phyloP scores from a whole-genome alignment of 1,140 invertebrate species.

The Sycobia sp. region DNA sequence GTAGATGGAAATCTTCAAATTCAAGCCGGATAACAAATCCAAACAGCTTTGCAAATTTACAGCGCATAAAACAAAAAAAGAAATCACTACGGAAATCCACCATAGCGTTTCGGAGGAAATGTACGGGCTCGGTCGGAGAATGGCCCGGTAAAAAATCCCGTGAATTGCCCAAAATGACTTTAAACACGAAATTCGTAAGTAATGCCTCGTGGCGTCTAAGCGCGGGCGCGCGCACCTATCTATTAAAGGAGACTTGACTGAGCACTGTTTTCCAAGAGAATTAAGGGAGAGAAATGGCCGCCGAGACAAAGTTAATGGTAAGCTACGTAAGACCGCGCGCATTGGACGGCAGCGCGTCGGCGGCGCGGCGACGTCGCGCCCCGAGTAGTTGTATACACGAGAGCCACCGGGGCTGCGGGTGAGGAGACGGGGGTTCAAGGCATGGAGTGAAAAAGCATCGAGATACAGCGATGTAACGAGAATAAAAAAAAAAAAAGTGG shows the following conservation, averaged over 20 bases:
- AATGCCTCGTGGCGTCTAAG: background rate
- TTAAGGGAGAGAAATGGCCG: slow-evolving; percentile 28
- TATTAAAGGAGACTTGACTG: slow-evolving; percentile 19
- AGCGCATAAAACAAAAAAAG: too few species aligned
- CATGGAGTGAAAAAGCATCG: slow-evolving; percentile 21
- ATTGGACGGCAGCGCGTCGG: slow-evolving; percentile 14
- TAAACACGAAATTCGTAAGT: slow-evolving; percentile 18
- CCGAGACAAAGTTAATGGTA: slow-evolving; percentile 26
- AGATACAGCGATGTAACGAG: slow-evolving; percentile 6
- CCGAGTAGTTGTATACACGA: too few species aligned
- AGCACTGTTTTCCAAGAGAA: slow-evolving; percentile 26
- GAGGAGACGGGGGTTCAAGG: too few species aligned
- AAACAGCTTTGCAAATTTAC: too few species aligned
- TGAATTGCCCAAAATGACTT: slow-evolving; percentile 6
- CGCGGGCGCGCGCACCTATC: background rate
- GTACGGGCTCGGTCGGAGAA: too few species aligned
- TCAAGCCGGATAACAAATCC: too few species aligned
- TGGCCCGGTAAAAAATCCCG: background rate
- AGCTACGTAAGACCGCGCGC: slow-evolving; percentile 3
- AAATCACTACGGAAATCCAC: too few species aligned
- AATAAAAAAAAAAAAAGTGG: background rate
- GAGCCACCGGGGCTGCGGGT: too few species aligned
- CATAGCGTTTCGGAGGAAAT: too few species aligned
- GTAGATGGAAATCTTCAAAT: too few species aligned
- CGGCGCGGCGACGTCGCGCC: background rate